Base-by-base conservation (phyloP, 2,113 vertebrate species). In the Siniperca knerii region DNA sequence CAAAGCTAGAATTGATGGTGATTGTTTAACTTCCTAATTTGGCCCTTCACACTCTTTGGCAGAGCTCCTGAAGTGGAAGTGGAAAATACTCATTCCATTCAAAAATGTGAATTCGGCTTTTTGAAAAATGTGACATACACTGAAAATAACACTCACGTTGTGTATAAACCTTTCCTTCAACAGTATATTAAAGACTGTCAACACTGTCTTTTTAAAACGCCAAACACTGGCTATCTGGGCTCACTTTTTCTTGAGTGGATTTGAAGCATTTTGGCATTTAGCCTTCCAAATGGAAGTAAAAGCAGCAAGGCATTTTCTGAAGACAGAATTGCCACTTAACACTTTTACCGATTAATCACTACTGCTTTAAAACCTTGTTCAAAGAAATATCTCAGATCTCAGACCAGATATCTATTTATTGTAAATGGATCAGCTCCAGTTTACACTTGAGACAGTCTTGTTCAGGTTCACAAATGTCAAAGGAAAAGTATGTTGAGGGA, bases 121-220 rank as follows among this genome's bases (percentile, higher is more conserved):
- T 44, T 70, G 48, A 69, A 76, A 73, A 68, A 64, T 44, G 37
- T 65, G 65, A 84, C 61, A 44, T 35, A 72, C 50, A 23, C 3
- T 61, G 23, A 55, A 71, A 70, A 67, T 29, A 7, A 61, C 29
- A 25, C 18, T 75, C 37, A 54, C 35, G 78, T 48, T 21, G 37
- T 66, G 11, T 10, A 18, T 72, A 57, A 82, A 60, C 46, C 1
- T 81, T 61, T 74, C 69, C 37, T 23, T 83, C 69, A 40, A 10
- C 65, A 35, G 61, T 21, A 33, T 7, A 78, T 66, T 73, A 40
- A 16, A 50, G 33, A 6, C 23, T 65, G 72, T 71, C 72, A 61
- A 66, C 25, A 48, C 29, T 20, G 16, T 64, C 37, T 44, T 35
- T 66, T n/a, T 8, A 21, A n/a, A 25, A 58, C 35, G 40, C 40